Conservation (phyloP, 2,888 invertebrate species). For the Oscheius myriophilus region DNA sequence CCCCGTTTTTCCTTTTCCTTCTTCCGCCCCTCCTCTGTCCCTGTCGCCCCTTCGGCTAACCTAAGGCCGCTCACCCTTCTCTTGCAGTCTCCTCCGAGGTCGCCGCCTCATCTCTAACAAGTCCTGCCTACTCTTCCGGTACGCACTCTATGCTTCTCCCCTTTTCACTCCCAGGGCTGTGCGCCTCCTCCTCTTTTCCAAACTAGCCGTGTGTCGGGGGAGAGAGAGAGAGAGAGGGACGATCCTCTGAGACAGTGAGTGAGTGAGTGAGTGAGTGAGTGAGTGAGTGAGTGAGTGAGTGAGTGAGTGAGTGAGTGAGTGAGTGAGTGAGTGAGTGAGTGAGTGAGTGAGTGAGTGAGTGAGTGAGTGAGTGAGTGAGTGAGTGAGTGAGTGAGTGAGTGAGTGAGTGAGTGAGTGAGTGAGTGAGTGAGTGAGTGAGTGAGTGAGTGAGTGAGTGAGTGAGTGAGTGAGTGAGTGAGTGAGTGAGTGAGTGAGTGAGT, state of each 20-base stretch:
- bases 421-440: too few relatives aligned
- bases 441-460: too few relatives aligned
- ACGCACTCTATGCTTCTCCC: slow-evolving; percentile 4
- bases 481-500: too few relatives aligned
- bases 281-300: too few relatives aligned
- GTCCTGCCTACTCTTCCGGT: slow-evolving; percentile 35
- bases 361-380: neutral
- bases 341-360: too few relatives aligned
- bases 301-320: too few relatives aligned
- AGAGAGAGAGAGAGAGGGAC: neutral
- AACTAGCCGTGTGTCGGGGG: neutral
- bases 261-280: too few relatives aligned
- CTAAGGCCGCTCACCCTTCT: slow-evolving; percentile 11
- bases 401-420: too few relatives aligned
- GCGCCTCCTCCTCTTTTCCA: neutral
- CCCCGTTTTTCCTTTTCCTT: slow-evolving; percentile 3
- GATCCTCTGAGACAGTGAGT: too few relatives aligned
- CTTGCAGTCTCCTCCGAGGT: slow-evolving; percentile 22
- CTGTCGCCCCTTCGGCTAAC: slow-evolving; percentile 1
- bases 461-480: too few relatives aligned
- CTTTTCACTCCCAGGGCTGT: neutral
- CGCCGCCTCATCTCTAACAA: slow-evolving; percentile 30
- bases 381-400: neutral
- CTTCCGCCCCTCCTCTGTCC: slow-evolving; percentile 1
- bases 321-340: too few relatives aligned